Conservation (phyloP, 2,888 invertebrate genomes). For the Coecobrya sp. region DNA sequence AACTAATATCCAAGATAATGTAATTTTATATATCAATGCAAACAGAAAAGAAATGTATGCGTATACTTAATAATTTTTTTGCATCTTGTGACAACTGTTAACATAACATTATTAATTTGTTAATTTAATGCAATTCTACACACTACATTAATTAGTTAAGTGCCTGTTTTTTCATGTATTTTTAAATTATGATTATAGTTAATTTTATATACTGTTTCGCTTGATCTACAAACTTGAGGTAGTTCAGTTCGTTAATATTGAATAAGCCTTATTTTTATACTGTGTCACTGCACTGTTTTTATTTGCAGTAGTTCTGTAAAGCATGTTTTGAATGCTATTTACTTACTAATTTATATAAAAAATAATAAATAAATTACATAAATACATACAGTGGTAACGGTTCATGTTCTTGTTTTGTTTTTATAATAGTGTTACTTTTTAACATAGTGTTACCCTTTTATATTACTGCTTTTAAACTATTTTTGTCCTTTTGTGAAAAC, state of each 20-base stretch:
- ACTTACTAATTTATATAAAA: conserved; percentile 15
- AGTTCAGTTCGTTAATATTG: too few relatives aligned
- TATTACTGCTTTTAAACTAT: conserved; percentile 47
- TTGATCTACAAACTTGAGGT: conserved; percentile 47
- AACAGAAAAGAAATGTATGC: background rate
- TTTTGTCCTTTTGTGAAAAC: background rate
- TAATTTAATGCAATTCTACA: background rate
- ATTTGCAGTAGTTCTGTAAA: conserved; percentile 65
- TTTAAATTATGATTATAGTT: background rate
- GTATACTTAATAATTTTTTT: background rate
- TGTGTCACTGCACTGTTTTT: conserved; percentile 57
- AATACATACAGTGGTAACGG: conserved; percentile 36
- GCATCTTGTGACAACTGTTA: conserved; percentile 8
- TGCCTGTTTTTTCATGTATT: conserved; percentile 15
- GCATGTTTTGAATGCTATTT: conserved; percentile 66
- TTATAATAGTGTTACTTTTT: conserved; percentile 5
- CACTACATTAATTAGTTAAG: background rate
- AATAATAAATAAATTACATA: too few relatives aligned
- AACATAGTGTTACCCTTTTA: conserved; percentile 15
- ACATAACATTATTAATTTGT: background rate
- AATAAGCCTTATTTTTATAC: conserved; percentile 52
- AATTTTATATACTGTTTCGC: background rate
- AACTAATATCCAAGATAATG: too few relatives aligned
- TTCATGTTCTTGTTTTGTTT: conserved; percentile 68
- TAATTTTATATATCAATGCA: background rate